phyloP scores from a whole-genome alignment of 2,113 vertebrate species.

The Tretioscincus oriximinensis region DNA sequence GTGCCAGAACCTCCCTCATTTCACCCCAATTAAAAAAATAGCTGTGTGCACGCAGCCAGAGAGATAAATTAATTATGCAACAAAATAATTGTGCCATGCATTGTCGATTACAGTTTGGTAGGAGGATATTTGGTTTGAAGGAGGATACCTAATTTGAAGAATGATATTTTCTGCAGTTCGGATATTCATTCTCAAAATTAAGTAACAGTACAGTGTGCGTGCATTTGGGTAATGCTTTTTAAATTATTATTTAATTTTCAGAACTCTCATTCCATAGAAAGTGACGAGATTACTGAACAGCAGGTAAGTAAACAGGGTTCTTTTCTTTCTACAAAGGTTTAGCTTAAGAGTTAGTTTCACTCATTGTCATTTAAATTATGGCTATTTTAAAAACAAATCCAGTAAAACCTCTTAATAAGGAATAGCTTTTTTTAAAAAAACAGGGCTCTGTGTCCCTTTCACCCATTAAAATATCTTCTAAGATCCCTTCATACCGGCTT shows the following conservation, averaged over 20 bases:
- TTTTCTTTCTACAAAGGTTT: neutral
- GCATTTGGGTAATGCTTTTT: neutral
- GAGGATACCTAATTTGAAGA: neutral
- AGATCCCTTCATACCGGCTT: too few relatives aligned
- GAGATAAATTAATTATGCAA: neutral
- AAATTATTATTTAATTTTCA: slow-evolving; percentile 51
- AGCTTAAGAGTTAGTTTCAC: neutral
- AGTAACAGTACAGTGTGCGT: neutral
- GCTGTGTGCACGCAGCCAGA: too few relatives aligned
- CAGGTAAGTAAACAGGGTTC: slow-evolving; percentile 42
- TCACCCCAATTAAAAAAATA: too few relatives aligned
- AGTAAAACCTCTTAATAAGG: neutral
- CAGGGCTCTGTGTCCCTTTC: neutral
- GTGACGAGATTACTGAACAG: slow-evolving; percentile 37
- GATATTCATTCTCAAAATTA: neutral
- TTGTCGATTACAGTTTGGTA: neutral
- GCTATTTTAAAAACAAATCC: neutral
- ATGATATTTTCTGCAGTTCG: neutral
- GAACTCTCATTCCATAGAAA: slow-evolving; percentile 66
- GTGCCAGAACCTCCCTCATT: too few relatives aligned
- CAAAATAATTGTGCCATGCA: too few relatives aligned
- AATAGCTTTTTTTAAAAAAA: neutral
- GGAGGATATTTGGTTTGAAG: too few relatives aligned
- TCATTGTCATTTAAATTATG: neutral
- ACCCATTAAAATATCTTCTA: neutral